A percentile compares a stretch with the other conserved stretches of the same genome.
These are phyloP conservation scores for Nymphalis polychloros DNA, from an alignment of 2,888 invertebrate species.

Conservation along the genomic window DNA sequence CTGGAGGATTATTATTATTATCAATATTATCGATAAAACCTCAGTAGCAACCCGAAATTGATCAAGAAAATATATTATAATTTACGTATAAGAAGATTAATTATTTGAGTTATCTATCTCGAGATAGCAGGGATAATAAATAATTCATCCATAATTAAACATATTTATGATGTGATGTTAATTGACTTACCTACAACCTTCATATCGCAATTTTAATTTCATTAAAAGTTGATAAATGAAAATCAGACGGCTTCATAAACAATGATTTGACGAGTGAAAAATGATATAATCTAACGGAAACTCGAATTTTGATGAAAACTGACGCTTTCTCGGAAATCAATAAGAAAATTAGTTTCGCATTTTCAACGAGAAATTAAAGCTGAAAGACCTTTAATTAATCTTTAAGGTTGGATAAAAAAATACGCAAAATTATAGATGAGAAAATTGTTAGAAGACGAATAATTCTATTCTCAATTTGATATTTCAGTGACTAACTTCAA, in stretches of 20 bases:
- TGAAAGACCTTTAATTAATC: constrained; percentile 1
- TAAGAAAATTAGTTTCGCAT: not conserved
- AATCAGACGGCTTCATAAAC: not conserved
- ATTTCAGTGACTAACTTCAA: not conserved
- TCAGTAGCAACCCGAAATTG: too few relatives aligned
- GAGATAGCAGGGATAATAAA: too few relatives aligned
- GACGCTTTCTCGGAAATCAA: not conserved
- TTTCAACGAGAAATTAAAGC: constrained; percentile 1
- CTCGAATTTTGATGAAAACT: not conserved
- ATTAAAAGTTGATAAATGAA: not conserved
- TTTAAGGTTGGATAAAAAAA: not conserved
- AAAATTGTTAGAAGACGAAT: not conserved
- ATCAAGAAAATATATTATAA: too few relatives aligned
- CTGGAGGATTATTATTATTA: too few relatives aligned
- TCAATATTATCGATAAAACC: too few relatives aligned
- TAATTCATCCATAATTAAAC: too few relatives aligned
- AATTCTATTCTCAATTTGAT: not conserved
- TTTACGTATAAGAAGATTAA: too few relatives aligned
- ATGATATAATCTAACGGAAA: not conserved
- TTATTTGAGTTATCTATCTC: too few relatives aligned
- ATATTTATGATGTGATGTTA: not conserved
- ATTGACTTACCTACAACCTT: not conserved
- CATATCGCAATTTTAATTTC: not conserved
- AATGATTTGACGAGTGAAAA: not conserved
- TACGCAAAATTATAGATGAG: not conserved